Base-by-base conservation (phyloP, 2,797 vertebrate genomes). In the Coracias cyanogaster region DNA sequence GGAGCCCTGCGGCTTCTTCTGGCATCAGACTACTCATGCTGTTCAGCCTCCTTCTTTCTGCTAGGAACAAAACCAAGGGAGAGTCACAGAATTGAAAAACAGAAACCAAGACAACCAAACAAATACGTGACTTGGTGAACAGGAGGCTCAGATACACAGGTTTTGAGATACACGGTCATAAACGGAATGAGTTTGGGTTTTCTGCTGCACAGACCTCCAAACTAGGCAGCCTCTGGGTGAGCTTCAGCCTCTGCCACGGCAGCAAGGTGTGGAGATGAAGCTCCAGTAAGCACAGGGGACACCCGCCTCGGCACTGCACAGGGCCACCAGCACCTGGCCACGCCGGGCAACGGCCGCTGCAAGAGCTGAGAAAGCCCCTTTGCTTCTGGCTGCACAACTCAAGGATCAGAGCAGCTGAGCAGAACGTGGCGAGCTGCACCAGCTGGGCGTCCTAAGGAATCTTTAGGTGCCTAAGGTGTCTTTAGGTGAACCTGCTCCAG, bases 341-440 rank as follows among this genome's bases (percentile, higher is more conserved):
- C 1, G 3, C 70, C 31, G 37, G 5, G 45, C 21, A 35, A 37
- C 43, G 15, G 20, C 39, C 48, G 5, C 21, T 7, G 6, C 39
- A 17, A 28, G 33, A 31, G 70, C 64, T 48, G 33, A n/a, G 39
- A 26, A 57, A 77, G 29, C 6, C 12, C 22, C 45, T 60, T 31
- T 66, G 35, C 35, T 28, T 16, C 21, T 29, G 66, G 24, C 28
- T 39, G 19, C 7, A 5, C 2, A 10, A 39, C 31, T 14, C 21
- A 5, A 55, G n/a, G 41, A 37, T 31, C 0, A 10, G 26, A 41
- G 58, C 29, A 48, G 45, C 31, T 60, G 76, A 88, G 67, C 58
- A 26, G 35, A 37, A 19, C n/a, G n/a, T 0, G 2, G 6, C 1
- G 22, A 64, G n/a, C 5, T 49, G 54, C n/a, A 78, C 15, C 22